Conservation (phyloP, 2,797 vertebrate genomes). For the Odontamblyopus lacepedii region DNA sequence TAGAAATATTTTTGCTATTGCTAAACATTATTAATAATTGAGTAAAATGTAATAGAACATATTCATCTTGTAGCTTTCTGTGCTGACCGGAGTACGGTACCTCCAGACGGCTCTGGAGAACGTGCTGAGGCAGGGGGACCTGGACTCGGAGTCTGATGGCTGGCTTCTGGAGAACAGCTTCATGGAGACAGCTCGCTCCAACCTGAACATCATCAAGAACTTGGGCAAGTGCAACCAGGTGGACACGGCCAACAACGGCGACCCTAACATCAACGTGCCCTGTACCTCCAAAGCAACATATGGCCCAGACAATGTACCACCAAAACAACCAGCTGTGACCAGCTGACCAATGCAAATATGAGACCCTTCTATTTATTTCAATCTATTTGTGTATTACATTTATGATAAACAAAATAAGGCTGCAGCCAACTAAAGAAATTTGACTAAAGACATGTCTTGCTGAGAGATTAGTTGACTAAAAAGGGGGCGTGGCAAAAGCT, state of each 20-base stretch:
- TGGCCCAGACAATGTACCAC: constrained; percentile 77
- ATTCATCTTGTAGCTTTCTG: constrained; percentile 77
- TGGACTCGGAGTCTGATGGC: constrained; percentile 86
- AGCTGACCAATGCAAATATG: constrained; percentile 48
- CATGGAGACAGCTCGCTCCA: constrained; percentile 86
- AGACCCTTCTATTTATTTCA: neutral
- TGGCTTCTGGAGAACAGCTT: constrained; percentile 90
- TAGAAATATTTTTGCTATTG: neutral
- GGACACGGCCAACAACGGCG: constrained; percentile 74
- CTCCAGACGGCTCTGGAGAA: constrained; percentile 92
- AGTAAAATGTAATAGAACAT: neutral
- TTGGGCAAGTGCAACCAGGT: constrained; percentile 87
- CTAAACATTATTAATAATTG: neutral
- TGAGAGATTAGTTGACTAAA: too few species aligned
- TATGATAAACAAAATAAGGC: neutral
- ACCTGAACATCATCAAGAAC: constrained; percentile 88
- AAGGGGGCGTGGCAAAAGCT: too few species aligned
- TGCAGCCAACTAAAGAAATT: too few species aligned
- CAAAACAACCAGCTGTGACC: constrained; percentile 53
- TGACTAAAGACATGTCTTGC: too few species aligned
- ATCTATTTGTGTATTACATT: neutral
- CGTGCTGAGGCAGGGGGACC: constrained; percentile 81
- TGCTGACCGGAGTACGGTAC: constrained; percentile 89
- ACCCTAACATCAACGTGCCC: constrained; percentile 85
- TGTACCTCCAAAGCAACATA: constrained; percentile 78